These are phyloP conservation scores for Hoplias malabaricus DNA, from an alignment of 2,113 vertebrate species.

Conservation along the genomic window DNA sequence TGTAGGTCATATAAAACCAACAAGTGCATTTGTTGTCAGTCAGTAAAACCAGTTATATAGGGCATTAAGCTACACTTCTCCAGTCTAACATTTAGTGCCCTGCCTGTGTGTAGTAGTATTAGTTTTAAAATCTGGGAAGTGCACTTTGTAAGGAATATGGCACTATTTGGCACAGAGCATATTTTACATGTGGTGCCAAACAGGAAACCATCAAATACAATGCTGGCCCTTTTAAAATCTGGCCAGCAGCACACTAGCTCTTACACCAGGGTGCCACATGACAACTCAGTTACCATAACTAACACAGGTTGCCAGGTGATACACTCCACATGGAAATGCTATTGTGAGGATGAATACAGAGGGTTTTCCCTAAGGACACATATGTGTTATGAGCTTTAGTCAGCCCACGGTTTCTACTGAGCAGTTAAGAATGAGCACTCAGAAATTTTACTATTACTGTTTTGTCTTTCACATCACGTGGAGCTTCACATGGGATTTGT, in stretches of 20 bases:
- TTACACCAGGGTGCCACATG: not conserved
- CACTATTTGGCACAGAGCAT: no score
- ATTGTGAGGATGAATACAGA: slow-evolving; percentile 21
- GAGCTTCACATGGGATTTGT: slow-evolving; percentile 4
- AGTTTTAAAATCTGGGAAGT: no score
- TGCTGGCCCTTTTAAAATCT: no score
- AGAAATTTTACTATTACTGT: not conserved
- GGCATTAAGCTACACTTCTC: no score
- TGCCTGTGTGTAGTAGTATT: no score
- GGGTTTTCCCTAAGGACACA: slow-evolving; percentile 16
- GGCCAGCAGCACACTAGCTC: not conserved
- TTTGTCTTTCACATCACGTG: not conserved
- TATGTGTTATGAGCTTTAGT: slow-evolving; percentile 5
- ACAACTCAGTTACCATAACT: slow-evolving; percentile 27
- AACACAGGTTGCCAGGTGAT: slow-evolving; percentile 41
- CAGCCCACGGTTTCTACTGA: slow-evolving; percentile 8
- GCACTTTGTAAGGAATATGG: no score
- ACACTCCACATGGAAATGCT: slow-evolving; percentile 24
- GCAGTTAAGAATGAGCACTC: not conserved
- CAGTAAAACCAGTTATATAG: no score
- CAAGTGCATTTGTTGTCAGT: no score
- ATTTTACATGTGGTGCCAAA: no score
- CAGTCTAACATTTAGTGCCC: no score
- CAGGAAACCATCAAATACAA: no score
- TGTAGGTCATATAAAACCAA: no score